phyloP scores from a whole-genome alignment of 2,797 vertebrate genomes.

The Threskiornis aethiopicus region DNA sequence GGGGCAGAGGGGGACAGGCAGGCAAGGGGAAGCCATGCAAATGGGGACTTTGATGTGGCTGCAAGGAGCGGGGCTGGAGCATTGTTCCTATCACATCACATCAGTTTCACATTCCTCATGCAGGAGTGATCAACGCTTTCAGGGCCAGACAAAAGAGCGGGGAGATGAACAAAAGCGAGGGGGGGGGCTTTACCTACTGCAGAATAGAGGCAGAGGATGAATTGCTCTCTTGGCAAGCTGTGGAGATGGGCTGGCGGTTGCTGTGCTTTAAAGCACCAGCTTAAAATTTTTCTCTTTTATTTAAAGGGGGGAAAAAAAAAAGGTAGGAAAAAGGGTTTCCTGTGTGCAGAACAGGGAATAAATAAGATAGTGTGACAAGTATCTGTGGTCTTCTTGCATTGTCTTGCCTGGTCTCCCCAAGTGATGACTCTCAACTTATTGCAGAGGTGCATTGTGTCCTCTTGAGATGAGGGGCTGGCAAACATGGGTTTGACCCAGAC shows the following conservation, averaged over 20 bases:
- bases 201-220: slow-evolving; percentile 50
- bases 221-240: slow-evolving; percentile 64
- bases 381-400: not conserved
- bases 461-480: not conserved
- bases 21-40: slow-evolving; percentile 58
- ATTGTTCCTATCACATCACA: slow-evolving; percentile 64
- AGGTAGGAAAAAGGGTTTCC: not conserved
- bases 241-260: slow-evolving; percentile 30
- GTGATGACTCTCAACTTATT: not conserved
- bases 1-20: slow-evolving; percentile 43
- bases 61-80: not conserved
- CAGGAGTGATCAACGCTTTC: slow-evolving; percentile 68
- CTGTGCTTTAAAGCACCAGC: slow-evolving; percentile 54
- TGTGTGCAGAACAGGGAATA: not conserved
- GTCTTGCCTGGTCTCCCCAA: not conserved
- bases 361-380: not conserved
- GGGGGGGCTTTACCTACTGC: slow-evolving; percentile 38
- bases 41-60: slow-evolving; percentile 63
- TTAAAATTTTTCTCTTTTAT: slow-evolving; percentile 48
- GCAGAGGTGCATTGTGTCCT: not conserved
- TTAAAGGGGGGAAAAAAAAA: not conserved
- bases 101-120: slow-evolving; percentile 70
- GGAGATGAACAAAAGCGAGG: slow-evolving; percentile 50
- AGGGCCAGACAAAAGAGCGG: slow-evolving; percentile 55
- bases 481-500: not conserved